Percentiles rank a stretch among this genome's conserved stretches.
Evolutionary conservation across 1,140 invertebrate genomes (phyloP).

Genomic region (Dryas iulia): DNA sequence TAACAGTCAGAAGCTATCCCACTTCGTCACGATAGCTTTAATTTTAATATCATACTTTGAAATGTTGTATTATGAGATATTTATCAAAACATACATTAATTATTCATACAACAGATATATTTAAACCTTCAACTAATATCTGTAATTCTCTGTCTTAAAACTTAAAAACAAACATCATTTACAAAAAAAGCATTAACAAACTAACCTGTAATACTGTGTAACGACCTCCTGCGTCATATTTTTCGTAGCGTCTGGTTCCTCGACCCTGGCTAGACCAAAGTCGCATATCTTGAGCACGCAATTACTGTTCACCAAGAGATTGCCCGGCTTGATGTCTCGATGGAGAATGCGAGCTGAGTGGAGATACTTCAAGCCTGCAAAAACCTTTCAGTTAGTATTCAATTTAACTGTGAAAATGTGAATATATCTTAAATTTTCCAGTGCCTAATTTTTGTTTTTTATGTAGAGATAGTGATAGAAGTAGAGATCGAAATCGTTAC

Average conservation of each 20-base stretch:
- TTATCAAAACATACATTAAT: no score
- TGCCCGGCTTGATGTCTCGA: conserved; percentile 99
- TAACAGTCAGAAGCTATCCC: no score
- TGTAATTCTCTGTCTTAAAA: no score
- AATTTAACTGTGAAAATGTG: background rate
- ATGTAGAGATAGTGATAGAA: no score
- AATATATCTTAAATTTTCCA: background rate
- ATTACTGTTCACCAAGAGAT: conserved; percentile 98
- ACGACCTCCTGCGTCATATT: conserved; percentile 99
- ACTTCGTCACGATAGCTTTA: no score
- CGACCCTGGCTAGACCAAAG: conserved; percentile 96
- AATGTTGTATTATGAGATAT: no score
- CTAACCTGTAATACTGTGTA: conserved; percentile 95
- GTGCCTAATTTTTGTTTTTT: no score
- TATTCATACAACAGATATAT: no score
- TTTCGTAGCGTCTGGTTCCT: conserved; percentile 94
- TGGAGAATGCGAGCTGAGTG: conserved; percentile 98
- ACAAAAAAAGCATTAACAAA: background rate
- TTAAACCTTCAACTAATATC: no score
- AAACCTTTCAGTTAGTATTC: background rate
- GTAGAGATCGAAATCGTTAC: no score
- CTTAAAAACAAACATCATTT: background rate
- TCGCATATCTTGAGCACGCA: conserved; percentile 99
- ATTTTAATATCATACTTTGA: no score
- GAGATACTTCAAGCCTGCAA: conserved; percentile 96